Evolutionary conservation across 2,888 invertebrate species (phyloP).

Genomic region (Athalia circularis): DNA sequence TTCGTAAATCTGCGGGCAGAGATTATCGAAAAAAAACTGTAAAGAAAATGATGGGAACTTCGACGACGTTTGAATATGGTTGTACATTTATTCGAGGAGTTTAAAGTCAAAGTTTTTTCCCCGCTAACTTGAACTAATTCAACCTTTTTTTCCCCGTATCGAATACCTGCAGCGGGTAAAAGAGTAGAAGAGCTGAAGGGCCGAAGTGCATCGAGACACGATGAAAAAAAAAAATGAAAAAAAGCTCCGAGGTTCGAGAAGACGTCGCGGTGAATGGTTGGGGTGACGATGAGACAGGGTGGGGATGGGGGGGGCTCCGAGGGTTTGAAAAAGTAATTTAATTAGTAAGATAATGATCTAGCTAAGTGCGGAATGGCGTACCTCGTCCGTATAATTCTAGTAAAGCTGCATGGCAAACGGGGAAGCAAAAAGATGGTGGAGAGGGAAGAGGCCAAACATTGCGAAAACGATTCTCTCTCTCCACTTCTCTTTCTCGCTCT

Average conservation of each 20-base stretch:
- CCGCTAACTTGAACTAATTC: too few species aligned
- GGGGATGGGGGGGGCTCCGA: conserved; percentile 23
- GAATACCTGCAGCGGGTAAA: too few species aligned
- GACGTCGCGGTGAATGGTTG: conserved; percentile 16
- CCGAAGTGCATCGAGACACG: conserved; percentile 34
- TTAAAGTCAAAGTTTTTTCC: too few species aligned
- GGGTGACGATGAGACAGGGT: conserved; percentile 12
- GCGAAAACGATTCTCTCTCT: not conserved
- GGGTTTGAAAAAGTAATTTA: conserved; percentile 47
- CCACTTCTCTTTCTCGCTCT: too few species aligned
- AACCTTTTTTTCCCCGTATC: too few species aligned
- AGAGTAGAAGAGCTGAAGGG: not conserved
- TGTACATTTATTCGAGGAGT: too few species aligned
- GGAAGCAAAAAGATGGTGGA: not conserved
- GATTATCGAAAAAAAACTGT: too few species aligned
- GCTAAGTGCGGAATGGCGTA: conserved; percentile 47
- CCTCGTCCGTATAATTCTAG: not conserved
- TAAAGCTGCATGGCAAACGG: too few species aligned
- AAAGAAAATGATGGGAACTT: too few species aligned
- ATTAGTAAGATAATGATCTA: conserved; percentile 47
- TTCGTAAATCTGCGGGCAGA: too few species aligned
- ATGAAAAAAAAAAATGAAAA: not conserved
- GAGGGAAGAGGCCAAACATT: conserved; percentile 8
- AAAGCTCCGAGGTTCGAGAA: not conserved
- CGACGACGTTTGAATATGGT: too few species aligned